Evolutionary conservation across 2,113 vertebrate genomes (phyloP).

Genomic region (Poeciliopsis turrubarensis): DNA sequence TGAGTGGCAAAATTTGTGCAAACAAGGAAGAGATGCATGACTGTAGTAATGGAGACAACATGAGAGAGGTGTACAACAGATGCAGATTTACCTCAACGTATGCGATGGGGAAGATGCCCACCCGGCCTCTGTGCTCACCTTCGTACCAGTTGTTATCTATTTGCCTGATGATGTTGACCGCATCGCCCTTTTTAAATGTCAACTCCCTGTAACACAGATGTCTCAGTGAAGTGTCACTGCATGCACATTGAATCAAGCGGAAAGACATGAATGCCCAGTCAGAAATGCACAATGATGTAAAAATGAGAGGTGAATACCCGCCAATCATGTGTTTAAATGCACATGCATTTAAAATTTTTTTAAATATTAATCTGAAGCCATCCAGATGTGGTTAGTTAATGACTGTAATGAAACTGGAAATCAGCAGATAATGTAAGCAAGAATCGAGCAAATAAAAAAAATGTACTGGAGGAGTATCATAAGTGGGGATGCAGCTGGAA

Average conservation of each 20-base stretch:
- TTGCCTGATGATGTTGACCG: constrained; percentile 96
- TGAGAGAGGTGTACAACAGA: neutral
- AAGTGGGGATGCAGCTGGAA: constrained; percentile 21
- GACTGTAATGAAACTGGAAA: neutral
- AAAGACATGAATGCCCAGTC: constrained; percentile 7
- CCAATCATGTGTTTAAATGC: constrained; percentile 7
- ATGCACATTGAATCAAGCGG: neutral
- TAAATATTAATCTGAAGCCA: neutral
- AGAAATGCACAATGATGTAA: constrained; percentile 7
- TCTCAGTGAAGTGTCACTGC: constrained; percentile 8
- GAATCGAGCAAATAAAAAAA: neutral
- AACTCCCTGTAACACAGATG: constrained; percentile 88
- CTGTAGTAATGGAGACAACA: neutral
- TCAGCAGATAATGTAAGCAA: constrained; percentile 4
- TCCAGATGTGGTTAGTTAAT: constrained; percentile 1
- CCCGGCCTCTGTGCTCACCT: constrained; percentile 90
- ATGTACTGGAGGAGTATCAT: neutral
- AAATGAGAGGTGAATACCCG: neutral
- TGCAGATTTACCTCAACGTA: constrained; percentile 88
- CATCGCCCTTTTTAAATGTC: constrained; percentile 97
- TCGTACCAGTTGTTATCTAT: constrained; percentile 99
- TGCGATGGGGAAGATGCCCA: constrained; percentile 96
- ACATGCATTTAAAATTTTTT: constrained; percentile 20
- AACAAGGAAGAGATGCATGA: neutral
- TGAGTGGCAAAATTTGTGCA: neutral